These are phyloP conservation scores for Elysia crispata DNA, from an alignment of 2,888 invertebrate genomes.

Conservation along the genomic window DNA sequence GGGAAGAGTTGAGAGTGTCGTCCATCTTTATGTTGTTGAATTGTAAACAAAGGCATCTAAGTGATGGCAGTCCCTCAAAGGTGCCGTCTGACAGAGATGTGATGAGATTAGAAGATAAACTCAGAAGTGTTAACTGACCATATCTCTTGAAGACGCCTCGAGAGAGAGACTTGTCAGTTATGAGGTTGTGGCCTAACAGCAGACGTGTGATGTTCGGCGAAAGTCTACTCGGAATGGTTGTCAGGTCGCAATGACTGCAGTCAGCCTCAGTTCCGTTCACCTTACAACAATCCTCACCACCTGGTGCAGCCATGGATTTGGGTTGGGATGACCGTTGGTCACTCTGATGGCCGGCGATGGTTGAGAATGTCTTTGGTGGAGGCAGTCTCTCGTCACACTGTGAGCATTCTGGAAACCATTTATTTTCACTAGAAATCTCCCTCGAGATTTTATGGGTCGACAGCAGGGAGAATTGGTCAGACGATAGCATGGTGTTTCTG, in stretches of 20 bases:
- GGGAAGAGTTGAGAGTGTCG: neutral
- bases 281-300: too few relatives aligned
- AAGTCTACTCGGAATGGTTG: constrained; percentile 17
- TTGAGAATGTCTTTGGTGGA: too few relatives aligned
- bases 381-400: too few relatives aligned
- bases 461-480: too few relatives aligned
- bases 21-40: constrained; percentile 28
- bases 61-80: constrained; percentile 23
- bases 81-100: constrained; percentile 22
- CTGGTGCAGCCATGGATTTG: too few relatives aligned
- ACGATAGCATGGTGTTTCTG: too few relatives aligned
- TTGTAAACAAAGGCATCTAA: constrained; percentile 13
- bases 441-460: too few relatives aligned
- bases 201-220: constrained; percentile 18
- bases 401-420: too few relatives aligned
- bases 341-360: too few relatives aligned
- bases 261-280: too few relatives aligned
- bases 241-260: neutral
- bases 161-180: constrained; percentile 17
- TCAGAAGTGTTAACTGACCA: neutral
- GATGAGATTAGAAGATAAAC: constrained; percentile 31
- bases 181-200: constrained; percentile 20
- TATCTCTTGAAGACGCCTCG: constrained; percentile 19
- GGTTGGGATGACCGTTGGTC: too few relatives aligned
- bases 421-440: too few relatives aligned